Base-by-base conservation (phyloP, 2,888 invertebrate genomes). In the Lepidochitona cinerea region DNA sequence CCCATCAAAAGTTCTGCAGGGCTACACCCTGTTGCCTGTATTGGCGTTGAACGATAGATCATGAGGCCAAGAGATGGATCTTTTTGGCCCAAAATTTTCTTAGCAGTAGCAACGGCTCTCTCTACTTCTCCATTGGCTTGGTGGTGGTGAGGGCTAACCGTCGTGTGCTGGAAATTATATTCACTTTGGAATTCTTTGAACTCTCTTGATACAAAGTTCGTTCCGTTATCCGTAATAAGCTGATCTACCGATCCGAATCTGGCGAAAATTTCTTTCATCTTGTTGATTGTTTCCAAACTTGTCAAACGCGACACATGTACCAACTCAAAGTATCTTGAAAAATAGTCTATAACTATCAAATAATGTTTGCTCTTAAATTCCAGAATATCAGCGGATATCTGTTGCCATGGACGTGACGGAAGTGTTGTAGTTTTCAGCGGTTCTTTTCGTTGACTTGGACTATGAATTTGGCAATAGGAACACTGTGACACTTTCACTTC, bases 111-210 rank as follows among this genome's bases (percentile, higher is more conserved):
- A n/a, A 74, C 71, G 26, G 65, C 69, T 0, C 68, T 37, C 37
- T 74, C 73, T 35, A 59, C 75, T 23, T 70, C 68, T 23, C 73
- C 67, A 65, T 73, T 73, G 14, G 73, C 70, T 54, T 75, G 73
- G 0, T 65, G 73, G 2, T 32, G 67, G 37, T 71, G 68, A 18
- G 68, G 71, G 23, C 71, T 72, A 12, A 23, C 35, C 12, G 75
- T 72, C n/a, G 37, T 37, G 35, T 52, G 66, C 23, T 41, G 23
- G 59, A 73, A 70, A 14, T 37, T 41, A 6, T 53, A 73, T 14
- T 32, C 29, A 6, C 52, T 37, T 26, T 32, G 5, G 36, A 74
- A 74, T 5, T 67, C 41, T 18, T 26, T 29, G 59, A 73, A 73
- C 36, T 68, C 37, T 14, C 32, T 18, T 14, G 66, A 14, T 3